Evolutionary conservation across 2,113 vertebrate genomes (phyloP).

Genomic region (Seriola dumerili): DNA sequence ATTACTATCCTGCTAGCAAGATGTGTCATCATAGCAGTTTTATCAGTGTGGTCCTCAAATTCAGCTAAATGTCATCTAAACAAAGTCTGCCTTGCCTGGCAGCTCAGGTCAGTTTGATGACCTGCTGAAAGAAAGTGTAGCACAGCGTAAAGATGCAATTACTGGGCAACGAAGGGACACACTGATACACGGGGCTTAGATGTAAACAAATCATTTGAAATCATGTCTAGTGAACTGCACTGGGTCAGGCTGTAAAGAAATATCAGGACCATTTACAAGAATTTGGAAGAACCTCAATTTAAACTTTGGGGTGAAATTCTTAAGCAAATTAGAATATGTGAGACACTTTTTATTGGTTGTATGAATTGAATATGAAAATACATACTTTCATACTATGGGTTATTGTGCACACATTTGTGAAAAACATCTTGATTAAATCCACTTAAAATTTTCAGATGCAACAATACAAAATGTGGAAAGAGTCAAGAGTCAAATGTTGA

Average conservation of each 20-base stretch:
- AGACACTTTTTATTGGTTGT: background rate
- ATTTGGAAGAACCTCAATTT: background rate
- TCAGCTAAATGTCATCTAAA: background rate
- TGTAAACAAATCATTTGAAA: background rate
- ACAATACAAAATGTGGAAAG: background rate
- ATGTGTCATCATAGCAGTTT: constrained; percentile 2
- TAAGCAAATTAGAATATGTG: background rate
- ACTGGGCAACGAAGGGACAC: background rate
- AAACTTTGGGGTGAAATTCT: background rate
- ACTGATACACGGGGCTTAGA: background rate
- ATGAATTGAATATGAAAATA: background rate
- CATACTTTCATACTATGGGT: background rate
- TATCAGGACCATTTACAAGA: background rate
- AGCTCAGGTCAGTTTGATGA: background rate
- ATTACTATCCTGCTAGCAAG: constrained; percentile 3
- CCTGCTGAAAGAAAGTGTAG: background rate
- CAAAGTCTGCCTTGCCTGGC: background rate
- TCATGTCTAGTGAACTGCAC: background rate
- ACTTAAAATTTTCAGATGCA: background rate
- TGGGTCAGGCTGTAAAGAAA: background rate
- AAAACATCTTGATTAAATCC: background rate
- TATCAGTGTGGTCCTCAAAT: background rate
- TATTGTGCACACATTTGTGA: background rate
- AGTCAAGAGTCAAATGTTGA: background rate
- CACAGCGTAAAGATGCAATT: background rate